Evolutionary conservation across 2,797 vertebrate genomes (phyloP), one percentile per base, ranked within the genome.

Genomic region (Leptodactylus fallax): DNA sequence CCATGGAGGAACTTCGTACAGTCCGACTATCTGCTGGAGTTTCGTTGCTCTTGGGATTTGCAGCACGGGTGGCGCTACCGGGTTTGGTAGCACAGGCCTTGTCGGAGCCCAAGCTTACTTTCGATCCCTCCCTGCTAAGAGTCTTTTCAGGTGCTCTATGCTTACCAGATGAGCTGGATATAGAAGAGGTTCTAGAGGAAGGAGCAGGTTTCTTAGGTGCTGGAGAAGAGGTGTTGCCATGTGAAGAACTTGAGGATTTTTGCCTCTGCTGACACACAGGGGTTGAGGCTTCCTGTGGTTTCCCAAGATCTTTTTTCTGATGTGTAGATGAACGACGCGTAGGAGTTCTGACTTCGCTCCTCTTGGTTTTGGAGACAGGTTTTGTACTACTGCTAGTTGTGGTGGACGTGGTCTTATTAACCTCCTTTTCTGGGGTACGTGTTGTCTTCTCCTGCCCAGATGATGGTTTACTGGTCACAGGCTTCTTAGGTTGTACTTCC

Each of bases 1-100:
- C 97, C 95, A 98, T 96, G 2, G 98, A 99, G 11, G 97, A 97
- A 87, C 98, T 99, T 87, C 97, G 93, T 19, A 98, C 93, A 0
- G 96, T 95, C 87, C 90, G 96, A 91, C 93, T 92, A 13, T 98
- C 97, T 0, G 78, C 85, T 0, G 94, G 90, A 67, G 87, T 88
- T 92, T 97, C 94, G 36, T 94, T 0, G 21, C 92, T 85, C 94
- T 91, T 95, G 0, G 95, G 90, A 86, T 95, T 95, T 45, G 95
- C 93, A 21, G 94, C 89, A n/a, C 96, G 95, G 0, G 94, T 92
- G 0, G 92, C 91, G 47, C 87, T 93, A 55, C 90, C 90, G 53
- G 95, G 93, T 47, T 96, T 95, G 77, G 91, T 86, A 74, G 91
- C 0, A 0, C 92, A 91, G 0, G 94, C 90, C 90, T 92, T 96